A percentile compares a stretch with the other conserved stretches of the same genome.
Conservation (phyloP, 2,888 invertebrate genomes). For the Agapetus fuscipes region DNA sequence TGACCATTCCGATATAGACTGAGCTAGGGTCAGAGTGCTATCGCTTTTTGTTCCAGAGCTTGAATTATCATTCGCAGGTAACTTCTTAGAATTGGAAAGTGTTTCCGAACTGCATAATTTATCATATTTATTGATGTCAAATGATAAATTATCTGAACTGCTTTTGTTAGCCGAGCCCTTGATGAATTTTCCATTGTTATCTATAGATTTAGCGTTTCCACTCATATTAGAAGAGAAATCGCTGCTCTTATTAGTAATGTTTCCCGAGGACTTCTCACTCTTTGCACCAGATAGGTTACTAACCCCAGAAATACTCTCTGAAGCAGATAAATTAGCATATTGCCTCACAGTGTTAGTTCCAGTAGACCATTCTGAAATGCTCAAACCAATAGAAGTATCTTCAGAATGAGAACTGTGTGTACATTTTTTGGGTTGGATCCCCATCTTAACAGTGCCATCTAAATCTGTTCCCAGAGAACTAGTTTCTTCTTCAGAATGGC, state of each 20-base stretch:
- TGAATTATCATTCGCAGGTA: slow-evolving; percentile 39
- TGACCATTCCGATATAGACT: slow-evolving; percentile 77
- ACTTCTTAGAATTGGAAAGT: slow-evolving; percentile 36
- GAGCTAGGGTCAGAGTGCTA: slow-evolving; percentile 64
- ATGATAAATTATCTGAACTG: slow-evolving; percentile 43
- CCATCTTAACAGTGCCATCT: slow-evolving; percentile 74
- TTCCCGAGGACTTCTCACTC: slow-evolving; percentile 49
- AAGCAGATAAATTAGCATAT: slow-evolving; percentile 65
- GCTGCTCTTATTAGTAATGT: slow-evolving; percentile 41
- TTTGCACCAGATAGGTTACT: slow-evolving; percentile 51
- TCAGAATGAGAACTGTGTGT: slow-evolving; percentile 79
- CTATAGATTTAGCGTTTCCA: slow-evolving; percentile 41
- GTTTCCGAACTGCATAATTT: slow-evolving; percentile 53
- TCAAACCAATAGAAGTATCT: slow-evolving; percentile 77
- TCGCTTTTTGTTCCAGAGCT: slow-evolving; percentile 70
- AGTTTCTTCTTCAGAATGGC: slow-evolving; percentile 65
- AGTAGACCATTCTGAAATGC: slow-evolving; percentile 82
- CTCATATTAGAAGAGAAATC: slow-evolving; percentile 45
- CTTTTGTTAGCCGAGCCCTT: slow-evolving; percentile 48
- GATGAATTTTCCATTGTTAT: slow-evolving; percentile 30
- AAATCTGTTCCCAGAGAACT: slow-evolving; percentile 69
- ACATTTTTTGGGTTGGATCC: slow-evolving; percentile 68
- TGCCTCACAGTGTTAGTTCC: slow-evolving; percentile 78
- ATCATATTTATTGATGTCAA: slow-evolving; percentile 45
- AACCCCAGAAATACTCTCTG: slow-evolving; percentile 47